Conservation (phyloP, 1,140 invertebrate species). For the Brachionus rubens region DNA sequence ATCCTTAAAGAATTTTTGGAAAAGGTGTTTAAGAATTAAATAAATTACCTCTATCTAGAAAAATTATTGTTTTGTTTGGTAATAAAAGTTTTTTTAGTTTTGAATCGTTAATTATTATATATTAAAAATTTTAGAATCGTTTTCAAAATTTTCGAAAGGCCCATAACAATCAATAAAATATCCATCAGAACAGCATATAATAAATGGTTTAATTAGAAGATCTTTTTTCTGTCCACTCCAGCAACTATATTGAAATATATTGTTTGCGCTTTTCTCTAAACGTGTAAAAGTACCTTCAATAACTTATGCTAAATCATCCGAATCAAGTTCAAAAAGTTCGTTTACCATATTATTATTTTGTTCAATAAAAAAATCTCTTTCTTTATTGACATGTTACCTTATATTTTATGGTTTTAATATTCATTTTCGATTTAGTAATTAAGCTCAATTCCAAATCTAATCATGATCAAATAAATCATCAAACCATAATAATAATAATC, state of each 20-base stretch:
- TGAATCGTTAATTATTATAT: not conserved
- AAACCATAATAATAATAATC: too few species aligned
- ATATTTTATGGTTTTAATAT: too few species aligned
- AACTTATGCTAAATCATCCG: not conserved
- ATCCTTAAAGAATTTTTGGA: not conserved
- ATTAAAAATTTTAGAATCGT: not conserved
- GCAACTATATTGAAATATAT: slow-evolving; percentile 15
- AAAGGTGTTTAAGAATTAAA: not conserved
- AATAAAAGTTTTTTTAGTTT: not conserved
- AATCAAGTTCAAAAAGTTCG: not conserved
- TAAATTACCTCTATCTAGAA: slow-evolving; percentile 17
- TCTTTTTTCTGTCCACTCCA: slow-evolving; percentile 26
- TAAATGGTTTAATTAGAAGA: slow-evolving; percentile 8
- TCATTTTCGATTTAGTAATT: too few species aligned
- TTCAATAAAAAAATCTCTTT: slow-evolving; percentile 20
- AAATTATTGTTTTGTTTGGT: not conserved
- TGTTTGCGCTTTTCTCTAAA: slow-evolving; percentile 23
- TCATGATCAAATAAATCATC: too few species aligned
- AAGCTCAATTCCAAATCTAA: too few species aligned
- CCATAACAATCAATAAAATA: slow-evolving; percentile 23
- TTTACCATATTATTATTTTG: slow-evolving; percentile 28
- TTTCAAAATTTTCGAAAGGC: not conserved
- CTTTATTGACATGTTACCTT: too few species aligned
- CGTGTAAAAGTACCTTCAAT: not conserved
- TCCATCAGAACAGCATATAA: slow-evolving; percentile 21